Conservation (phyloP, 2,797 vertebrate species). For the Myotis vivesi region DNA sequence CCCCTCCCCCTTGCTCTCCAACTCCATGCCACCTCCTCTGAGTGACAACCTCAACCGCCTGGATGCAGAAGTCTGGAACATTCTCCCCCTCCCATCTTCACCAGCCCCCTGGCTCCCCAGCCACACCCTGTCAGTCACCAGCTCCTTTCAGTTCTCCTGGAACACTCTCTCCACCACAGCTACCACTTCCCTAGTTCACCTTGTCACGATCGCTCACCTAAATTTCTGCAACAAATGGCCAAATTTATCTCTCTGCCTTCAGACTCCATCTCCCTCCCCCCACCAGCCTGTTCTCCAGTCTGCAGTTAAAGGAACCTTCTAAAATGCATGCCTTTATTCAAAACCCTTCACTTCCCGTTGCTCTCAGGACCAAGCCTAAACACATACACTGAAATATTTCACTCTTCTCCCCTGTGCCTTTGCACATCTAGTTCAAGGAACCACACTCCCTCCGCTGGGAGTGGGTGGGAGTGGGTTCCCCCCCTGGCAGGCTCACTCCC, state of each 20-base stretch:
- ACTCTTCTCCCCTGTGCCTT: background rate
- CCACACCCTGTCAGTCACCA: background rate
- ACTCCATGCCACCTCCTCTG: background rate
- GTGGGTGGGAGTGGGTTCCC: background rate
- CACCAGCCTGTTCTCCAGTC: background rate
- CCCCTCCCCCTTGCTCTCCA: too few species aligned
- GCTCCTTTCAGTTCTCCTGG: background rate
- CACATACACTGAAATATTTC: too few species aligned
- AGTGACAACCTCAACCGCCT: background rate
- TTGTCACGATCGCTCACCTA: background rate
- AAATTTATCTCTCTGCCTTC: background rate
- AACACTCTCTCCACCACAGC: background rate
- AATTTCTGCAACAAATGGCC: background rate
- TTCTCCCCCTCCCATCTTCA: background rate
- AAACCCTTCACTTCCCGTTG: background rate
- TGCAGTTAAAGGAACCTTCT: background rate
- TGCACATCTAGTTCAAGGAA: background rate
- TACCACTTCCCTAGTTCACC: background rate
- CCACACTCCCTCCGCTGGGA: background rate
- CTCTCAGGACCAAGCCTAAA: background rate
- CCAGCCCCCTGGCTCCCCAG: rapidly evolving
- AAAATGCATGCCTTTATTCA: background rate
- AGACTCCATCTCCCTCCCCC: background rate
- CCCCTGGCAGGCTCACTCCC: background rate
- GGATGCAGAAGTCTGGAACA: background rate